phyloP scores from a whole-genome alignment of 2,797 vertebrate genomes.

The Acanthurus lineatus region DNA sequence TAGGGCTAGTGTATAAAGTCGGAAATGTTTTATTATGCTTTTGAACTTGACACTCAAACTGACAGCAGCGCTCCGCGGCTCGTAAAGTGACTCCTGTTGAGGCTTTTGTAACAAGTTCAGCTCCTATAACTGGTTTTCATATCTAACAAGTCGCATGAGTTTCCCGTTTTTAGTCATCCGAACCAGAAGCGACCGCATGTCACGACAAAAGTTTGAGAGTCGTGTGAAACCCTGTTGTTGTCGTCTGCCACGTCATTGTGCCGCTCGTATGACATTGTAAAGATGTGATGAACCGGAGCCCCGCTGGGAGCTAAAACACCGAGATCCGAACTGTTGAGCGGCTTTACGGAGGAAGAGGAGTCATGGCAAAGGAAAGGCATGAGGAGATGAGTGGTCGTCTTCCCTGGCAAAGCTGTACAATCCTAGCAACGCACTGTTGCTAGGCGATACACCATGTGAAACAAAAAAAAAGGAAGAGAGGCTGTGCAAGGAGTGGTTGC shows the following conservation, averaged over 20 bases:
- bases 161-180: not conserved
- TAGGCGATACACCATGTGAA: constrained; percentile 76
- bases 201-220: constrained; percentile 58
- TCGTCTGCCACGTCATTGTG: constrained; percentile 63
- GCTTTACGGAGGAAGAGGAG: not conserved
- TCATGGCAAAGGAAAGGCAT: not conserved
- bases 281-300: not conserved
- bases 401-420: constrained; percentile 44
- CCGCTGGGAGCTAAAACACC: not conserved
- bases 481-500: constrained; percentile 32
- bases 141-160: not conserved
- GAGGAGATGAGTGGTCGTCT: constrained; percentile 28
- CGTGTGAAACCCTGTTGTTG: not conserved
- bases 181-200: not conserved
- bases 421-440: constrained; percentile 81
- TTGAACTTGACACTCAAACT: constrained; percentile 60
- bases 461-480: constrained; percentile 24
- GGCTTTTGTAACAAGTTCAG: constrained; percentile 1
- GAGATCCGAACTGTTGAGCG: not conserved
- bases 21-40: constrained; percentile 20
- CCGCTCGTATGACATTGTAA: not conserved
- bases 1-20: not conserved
- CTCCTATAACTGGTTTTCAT: not conserved
- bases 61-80: constrained; percentile 32
- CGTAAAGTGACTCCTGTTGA: constrained; percentile 40